Conservation (phyloP, 2,797 vertebrate species). For the Choloepus didactylus region DNA sequence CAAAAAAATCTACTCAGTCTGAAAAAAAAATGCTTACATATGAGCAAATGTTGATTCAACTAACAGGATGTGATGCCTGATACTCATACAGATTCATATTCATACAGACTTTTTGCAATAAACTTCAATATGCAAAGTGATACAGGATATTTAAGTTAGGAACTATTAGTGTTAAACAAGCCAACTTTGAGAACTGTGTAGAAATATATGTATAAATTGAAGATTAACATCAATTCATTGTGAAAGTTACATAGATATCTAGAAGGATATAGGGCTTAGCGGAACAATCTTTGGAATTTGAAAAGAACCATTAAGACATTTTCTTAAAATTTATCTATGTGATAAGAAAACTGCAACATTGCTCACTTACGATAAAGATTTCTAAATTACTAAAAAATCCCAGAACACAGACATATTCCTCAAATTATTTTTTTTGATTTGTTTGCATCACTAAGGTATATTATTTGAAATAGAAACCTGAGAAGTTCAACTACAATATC, state of each 20-base stretch:
- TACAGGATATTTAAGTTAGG: background rate
- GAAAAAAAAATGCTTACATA: background rate
- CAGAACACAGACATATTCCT: background rate
- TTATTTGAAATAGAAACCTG: constrained; percentile 21
- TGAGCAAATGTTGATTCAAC: background rate
- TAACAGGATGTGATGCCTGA: background rate
- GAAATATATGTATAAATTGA: background rate
- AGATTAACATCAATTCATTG: background rate
- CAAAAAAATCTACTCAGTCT: background rate
- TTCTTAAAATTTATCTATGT: background rate
- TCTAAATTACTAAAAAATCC: background rate
- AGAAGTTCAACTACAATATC: background rate
- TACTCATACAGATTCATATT: background rate
- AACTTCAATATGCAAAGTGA: background rate
- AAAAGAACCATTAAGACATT: constrained; percentile 35
- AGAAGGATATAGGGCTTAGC: background rate
- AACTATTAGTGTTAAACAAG: constrained; percentile 11
- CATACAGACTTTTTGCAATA: background rate
- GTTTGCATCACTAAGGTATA: constrained; percentile 36
- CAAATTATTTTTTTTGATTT: background rate
- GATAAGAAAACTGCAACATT: background rate
- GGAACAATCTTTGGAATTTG: background rate
- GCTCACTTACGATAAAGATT: background rate
- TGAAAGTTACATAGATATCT: background rate
- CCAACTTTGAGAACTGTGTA: background rate